A percentile compares a stretch with the other conserved stretches of the same genome.
These are phyloP conservation scores for Anas platyrhynchos DNA, from an alignment of 2,113 vertebrate genomes.

Conservation along the genomic window DNA sequence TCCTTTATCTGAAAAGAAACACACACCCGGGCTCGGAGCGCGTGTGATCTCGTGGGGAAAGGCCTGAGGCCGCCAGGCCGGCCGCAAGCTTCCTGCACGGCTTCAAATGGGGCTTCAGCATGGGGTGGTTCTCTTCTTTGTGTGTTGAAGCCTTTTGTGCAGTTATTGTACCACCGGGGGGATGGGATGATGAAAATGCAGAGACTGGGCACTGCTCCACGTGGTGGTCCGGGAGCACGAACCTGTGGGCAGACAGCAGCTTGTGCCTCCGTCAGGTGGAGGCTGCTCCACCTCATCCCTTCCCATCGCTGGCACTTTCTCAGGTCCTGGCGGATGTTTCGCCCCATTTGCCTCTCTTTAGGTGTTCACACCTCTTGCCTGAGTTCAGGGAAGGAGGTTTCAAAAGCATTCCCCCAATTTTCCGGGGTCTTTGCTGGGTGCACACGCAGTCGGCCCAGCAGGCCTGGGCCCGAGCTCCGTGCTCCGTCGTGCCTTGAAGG, in stretches of 20 bases:
- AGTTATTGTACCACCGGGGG: neutral
- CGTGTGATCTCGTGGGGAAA: rapidly evolving
- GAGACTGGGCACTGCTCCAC: neutral
- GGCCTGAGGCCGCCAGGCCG: rapidly evolving
- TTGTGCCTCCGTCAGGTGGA: neutral
- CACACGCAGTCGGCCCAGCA: neutral
- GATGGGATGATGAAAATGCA: neutral
- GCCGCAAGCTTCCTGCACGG: neutral
- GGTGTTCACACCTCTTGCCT: neutral
- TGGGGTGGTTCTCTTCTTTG: rapidly evolving
- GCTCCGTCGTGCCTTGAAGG: neutral
- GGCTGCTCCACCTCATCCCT: rapidly evolving
- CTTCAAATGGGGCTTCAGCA: rapidly evolving
- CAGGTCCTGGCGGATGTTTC: neutral
- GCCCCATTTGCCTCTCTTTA: rapidly evolving
- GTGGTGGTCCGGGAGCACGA: neutral
- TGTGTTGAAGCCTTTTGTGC: neutral
- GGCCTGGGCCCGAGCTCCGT: neutral
- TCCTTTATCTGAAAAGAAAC: neutral
- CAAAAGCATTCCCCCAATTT: neutral
- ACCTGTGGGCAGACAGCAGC: neutral
- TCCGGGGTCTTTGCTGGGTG: neutral
- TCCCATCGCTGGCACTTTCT: neutral
- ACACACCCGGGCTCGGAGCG: neutral
- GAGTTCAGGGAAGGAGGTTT: neutral